Percentiles rank a stretch among this genome's conserved stretches.
Conservation (phyloP, 2,888 invertebrate genomes). For the Arctia plantaginis region DNA sequence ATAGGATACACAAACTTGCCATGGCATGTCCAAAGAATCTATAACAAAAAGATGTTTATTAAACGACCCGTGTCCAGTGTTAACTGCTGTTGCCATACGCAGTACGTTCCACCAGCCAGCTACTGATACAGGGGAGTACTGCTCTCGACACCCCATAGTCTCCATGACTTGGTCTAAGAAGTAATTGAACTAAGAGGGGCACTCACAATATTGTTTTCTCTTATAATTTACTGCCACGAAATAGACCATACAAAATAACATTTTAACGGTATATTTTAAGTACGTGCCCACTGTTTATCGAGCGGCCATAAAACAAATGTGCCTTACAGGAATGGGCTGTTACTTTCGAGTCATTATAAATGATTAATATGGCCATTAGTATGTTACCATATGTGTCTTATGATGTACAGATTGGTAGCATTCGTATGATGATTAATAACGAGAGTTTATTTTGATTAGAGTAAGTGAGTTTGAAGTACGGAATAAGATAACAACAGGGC, state of each 20-base stretch:
- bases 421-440: constrained; percentile 55
- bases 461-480: constrained; percentile 24
- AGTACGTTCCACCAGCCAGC: no score
- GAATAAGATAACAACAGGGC: constrained; percentile 10
- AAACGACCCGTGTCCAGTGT: no score
- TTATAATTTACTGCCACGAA: not conserved
- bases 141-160: no score
- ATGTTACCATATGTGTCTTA: constrained; percentile 49
- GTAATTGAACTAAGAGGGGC: not conserved
- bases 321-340: constrained; percentile 41
- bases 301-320: constrained; percentile 50
- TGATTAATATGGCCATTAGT: constrained; percentile 58
- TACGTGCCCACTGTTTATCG: constrained; percentile 30
- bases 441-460: constrained; percentile 45
- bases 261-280: not conserved
- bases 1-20: not conserved
- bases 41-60: no score
- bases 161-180: not conserved
- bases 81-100: no score
- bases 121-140: not conserved
- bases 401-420: constrained; percentile 46
- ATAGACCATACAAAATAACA: constrained; percentile 7
- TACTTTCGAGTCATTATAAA: constrained; percentile 58
- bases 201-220: not conserved
- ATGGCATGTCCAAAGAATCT: not conserved